Evolutionary conservation across 2,113 vertebrate genomes (phyloP).

Genomic region (Melanotaenia duboulayi): DNA sequence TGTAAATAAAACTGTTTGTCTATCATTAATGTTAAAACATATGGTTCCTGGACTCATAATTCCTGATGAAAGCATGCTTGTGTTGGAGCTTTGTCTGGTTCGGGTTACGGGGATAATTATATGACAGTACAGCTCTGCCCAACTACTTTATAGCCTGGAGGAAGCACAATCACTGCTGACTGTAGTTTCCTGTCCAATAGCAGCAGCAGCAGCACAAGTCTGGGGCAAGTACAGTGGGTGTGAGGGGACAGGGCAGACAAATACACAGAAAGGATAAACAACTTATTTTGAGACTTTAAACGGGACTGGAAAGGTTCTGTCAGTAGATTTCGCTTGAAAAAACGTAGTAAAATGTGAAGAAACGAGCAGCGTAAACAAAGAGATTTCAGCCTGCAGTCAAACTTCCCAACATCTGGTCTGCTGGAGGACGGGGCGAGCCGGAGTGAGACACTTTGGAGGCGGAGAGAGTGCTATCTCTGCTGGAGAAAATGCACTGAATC

Average conservation of each 20-base stretch:
- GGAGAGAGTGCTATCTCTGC: conserved; percentile 64
- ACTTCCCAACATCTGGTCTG: conserved; percentile 69
- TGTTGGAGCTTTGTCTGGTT: conserved; percentile 69
- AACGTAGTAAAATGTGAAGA: conserved; percentile 3
- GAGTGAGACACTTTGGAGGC: conserved; percentile 60
- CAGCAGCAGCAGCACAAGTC: conserved; percentile 68
- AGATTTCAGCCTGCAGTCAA: conserved; percentile 30
- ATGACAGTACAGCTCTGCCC: conserved; percentile 78
- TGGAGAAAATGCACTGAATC: conserved; percentile 64
- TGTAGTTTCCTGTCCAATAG: conserved; percentile 83
- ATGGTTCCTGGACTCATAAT: conserved; percentile 43
- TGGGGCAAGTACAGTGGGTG: conserved; percentile 42
- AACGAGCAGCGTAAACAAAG: conserved; percentile 50
- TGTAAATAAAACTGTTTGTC: conserved; percentile 10
- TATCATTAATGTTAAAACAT: conserved; percentile 48
- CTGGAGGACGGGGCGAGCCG: conserved; percentile 66
- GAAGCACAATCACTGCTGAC: conserved; percentile 82
- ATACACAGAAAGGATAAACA: conserved; percentile 10
- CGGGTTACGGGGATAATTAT: conserved; percentile 76
- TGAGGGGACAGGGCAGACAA: conserved; percentile 17
- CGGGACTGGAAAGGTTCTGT: conserved; percentile 11
- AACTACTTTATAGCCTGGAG: conserved; percentile 79
- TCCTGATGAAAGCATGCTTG: conserved; percentile 51
- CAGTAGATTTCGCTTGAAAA: conserved; percentile 11
- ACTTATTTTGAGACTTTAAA: not conserved